These are phyloP conservation scores for Hemiscyllium ocellatum DNA, from an alignment of 2,113 vertebrate genomes.

Conservation along the genomic window DNA sequence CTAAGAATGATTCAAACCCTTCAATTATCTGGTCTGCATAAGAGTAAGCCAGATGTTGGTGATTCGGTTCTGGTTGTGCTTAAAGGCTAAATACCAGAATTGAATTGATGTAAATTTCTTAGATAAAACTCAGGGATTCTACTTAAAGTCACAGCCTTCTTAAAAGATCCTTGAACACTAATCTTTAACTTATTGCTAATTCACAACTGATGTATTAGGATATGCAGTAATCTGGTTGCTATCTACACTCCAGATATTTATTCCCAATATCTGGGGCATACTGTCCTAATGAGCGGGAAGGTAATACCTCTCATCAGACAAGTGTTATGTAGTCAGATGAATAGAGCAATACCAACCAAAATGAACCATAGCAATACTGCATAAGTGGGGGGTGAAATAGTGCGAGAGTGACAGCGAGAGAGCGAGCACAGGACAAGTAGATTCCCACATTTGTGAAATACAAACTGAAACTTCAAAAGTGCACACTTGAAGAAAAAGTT, in stretches of 20 bases:
- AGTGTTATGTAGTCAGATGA: background rate
- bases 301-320: background rate
- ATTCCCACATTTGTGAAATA: background rate
- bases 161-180: background rate
- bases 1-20: constrained; percentile 18
- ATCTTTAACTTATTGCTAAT: background rate
- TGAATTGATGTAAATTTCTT: background rate
- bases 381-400: no score
- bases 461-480: no score
- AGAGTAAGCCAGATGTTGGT: background rate
- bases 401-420: no score
- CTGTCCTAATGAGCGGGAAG: background rate
- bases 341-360: background rate
- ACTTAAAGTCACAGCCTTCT: no score
- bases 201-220: background rate
- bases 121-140: background rate
- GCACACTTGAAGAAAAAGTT: no score
- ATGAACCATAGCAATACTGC: no score
- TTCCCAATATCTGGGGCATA: background rate
- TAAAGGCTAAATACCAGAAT: background rate
- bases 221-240: background rate
- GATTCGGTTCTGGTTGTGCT: background rate
- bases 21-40: background rate
- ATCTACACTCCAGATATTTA: background rate
- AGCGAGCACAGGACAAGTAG: background rate